These are phyloP conservation scores for Axea sp. DNA, from an alignment of 2,888 invertebrate genomes.

Conservation along the genomic window DNA sequence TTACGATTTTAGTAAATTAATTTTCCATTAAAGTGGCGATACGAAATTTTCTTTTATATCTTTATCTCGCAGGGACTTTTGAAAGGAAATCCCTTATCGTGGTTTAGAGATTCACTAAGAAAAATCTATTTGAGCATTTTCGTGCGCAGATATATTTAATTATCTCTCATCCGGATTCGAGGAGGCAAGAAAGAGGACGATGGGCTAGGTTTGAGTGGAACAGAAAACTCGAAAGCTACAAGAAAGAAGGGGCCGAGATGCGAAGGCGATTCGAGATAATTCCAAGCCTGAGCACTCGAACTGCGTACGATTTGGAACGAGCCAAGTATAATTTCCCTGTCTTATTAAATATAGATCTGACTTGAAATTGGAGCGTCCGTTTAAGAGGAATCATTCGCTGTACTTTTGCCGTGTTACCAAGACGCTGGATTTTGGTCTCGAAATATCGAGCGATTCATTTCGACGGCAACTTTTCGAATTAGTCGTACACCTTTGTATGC, in stretches of 20 bases:
- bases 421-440: neutral
- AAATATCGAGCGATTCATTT: too few species aligned
- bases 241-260: slow-evolving; percentile 36
- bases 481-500: too few species aligned
- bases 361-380: slow-evolving; percentile 72
- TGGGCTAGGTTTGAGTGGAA: slow-evolving; percentile 39
- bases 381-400: slow-evolving; percentile 65
- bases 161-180: slow-evolving; percentile 67
- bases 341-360: slow-evolving; percentile 75
- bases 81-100: slow-evolving; percentile 58
- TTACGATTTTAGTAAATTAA: slow-evolving; percentile 1
- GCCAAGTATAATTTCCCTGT: slow-evolving; percentile 72
- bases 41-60: slow-evolving; percentile 30
- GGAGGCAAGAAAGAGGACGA: slow-evolving; percentile 16
- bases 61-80: slow-evolving; percentile 47
- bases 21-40: slow-evolving; percentile 19
- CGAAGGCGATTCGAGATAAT: slow-evolving; percentile 61
- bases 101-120: slow-evolving; percentile 57
- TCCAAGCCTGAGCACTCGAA: slow-evolving; percentile 66
- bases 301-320: slow-evolving; percentile 64
- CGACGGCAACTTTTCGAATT: too few species aligned
- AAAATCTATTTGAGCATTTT: slow-evolving; percentile 72
- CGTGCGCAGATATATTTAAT: slow-evolving; percentile 74
- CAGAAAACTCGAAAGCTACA: slow-evolving; percentile 52
- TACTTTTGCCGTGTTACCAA: slow-evolving; percentile 63